Conservation (phyloP, 53 echinoderm and acorn worm genomes). For the Glandiceps talaboti region DNA sequence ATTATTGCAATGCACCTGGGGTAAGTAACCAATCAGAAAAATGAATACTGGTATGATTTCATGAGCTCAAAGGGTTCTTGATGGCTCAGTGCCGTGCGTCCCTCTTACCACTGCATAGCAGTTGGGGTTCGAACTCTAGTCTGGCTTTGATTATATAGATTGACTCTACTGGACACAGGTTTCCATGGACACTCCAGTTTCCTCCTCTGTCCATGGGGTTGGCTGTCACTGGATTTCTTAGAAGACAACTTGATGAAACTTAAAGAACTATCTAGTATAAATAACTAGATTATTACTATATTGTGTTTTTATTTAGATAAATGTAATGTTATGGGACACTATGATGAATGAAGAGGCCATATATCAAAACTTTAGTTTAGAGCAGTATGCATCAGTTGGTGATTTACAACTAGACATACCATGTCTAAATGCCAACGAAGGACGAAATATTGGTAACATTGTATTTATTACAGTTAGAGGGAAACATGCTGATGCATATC, state of each 20-base stretch:
- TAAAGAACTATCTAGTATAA: neutral
- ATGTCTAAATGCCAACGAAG: neutral
- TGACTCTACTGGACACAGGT: no score
- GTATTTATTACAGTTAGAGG: slow-evolving; percentile 26
- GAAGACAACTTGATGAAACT: no score
- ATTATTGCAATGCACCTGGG: slow-evolving; percentile 25
- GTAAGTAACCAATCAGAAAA: slow-evolving; percentile 16
- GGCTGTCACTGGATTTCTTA: no score
- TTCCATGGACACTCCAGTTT: no score
- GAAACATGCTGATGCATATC: slow-evolving; percentile 17
- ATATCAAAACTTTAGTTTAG: slow-evolving; percentile 10
- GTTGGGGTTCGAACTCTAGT: no score
- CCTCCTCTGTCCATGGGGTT: no score
- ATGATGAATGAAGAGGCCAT: slow-evolving; percentile 16
- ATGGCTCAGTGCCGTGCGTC: no score
- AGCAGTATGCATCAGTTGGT: slow-evolving; percentile 13
- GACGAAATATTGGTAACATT: slow-evolving; percentile 22
- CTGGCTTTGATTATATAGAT: no score
- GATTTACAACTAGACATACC: slow-evolving; percentile 25
- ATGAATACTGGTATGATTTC: no score
- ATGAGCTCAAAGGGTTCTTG: no score
- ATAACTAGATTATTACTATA: neutral
- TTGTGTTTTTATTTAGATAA: slow-evolving; percentile 24
- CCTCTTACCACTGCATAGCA: no score
- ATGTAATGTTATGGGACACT: slow-evolving; percentile 47